Percentiles rank a stretch among this genome's conserved stretches.
These are phyloP conservation scores for Chaenocephalus aceratus DNA, from an alignment of 2,113 vertebrate species.

Conservation along the genomic window DNA sequence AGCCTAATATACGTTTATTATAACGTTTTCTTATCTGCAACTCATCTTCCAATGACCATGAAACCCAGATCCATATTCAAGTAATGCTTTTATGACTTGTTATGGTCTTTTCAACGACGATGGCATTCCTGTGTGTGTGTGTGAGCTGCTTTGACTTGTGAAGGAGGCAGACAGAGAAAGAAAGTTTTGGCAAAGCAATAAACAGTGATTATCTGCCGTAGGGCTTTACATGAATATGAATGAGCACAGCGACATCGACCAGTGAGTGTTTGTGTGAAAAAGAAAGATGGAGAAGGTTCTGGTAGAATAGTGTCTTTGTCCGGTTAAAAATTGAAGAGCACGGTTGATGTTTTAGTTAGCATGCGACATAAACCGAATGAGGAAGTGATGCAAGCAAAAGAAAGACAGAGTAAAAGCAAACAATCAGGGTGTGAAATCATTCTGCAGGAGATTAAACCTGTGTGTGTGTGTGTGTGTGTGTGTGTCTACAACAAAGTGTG, in stretches of 20 bases:
- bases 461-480: no score
- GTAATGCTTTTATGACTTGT: conserved; percentile 17
- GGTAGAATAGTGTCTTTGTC: conserved; percentile 23
- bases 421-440: conserved; percentile 45
- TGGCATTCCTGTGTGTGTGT: neutral
- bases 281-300: neutral
- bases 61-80: conserved; percentile 14
- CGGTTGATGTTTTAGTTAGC: conserved; percentile 13
- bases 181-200: conserved; percentile 45
- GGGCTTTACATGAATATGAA: conserved; percentile 53
- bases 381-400: conserved; percentile 55
- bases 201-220: conserved; percentile 36
- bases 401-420: conserved; percentile 47
- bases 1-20: neutral
- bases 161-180: neutral
- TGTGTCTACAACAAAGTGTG: conserved; percentile 32
- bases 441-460: conserved; percentile 36
- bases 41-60: neutral
- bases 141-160: neutral
- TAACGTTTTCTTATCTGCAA: neutral
- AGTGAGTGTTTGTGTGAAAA: neutral
- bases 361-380: conserved; percentile 37
- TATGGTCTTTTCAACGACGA: neutral
- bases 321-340: conserved; percentile 9
- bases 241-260: conserved; percentile 39